These are phyloP conservation scores for Anisognathus igniventris DNA, from an alignment of 2,797 vertebrate species.

Conservation along the genomic window DNA sequence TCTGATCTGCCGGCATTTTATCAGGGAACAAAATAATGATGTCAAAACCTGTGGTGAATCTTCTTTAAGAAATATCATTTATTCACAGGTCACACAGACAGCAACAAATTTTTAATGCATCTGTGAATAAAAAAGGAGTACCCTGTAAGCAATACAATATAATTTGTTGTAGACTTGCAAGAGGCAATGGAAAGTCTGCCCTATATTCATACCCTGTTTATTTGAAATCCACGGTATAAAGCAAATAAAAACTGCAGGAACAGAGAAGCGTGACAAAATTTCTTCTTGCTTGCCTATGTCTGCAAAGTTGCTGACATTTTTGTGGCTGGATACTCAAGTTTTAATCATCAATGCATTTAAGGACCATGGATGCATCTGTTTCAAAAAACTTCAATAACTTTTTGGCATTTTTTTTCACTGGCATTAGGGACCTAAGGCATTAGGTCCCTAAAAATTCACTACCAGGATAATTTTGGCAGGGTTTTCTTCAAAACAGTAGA, in stretches of 20 bases:
- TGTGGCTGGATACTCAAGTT: not conserved
- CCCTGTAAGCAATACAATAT: not conserved
- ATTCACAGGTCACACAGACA: not conserved
- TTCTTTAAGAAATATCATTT: not conserved
- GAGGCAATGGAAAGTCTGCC: not conserved
- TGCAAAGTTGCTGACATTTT: not conserved
- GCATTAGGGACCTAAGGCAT: not conserved
- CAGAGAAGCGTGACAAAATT: not conserved
- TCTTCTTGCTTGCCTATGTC: not conserved
- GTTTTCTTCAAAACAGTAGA: not conserved
- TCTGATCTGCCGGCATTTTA: not conserved
- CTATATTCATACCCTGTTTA: not conserved
- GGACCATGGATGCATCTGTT: not conserved
- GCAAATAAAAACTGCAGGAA: not conserved
- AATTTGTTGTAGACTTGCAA: not conserved
- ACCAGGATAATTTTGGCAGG: not conserved
- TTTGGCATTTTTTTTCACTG: not conserved
- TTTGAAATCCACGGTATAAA: not conserved
- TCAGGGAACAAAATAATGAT: conserved; percentile 18
- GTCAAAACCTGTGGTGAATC: not conserved
- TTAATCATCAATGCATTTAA: not conserved
- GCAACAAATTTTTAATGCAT: not conserved
- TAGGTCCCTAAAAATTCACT: not conserved
- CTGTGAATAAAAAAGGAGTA: not conserved
- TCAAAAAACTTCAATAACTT: not conserved